Evolutionary conservation across 2,888 invertebrate genomes (phyloP).

Genomic region (Orthosia incerta): DNA sequence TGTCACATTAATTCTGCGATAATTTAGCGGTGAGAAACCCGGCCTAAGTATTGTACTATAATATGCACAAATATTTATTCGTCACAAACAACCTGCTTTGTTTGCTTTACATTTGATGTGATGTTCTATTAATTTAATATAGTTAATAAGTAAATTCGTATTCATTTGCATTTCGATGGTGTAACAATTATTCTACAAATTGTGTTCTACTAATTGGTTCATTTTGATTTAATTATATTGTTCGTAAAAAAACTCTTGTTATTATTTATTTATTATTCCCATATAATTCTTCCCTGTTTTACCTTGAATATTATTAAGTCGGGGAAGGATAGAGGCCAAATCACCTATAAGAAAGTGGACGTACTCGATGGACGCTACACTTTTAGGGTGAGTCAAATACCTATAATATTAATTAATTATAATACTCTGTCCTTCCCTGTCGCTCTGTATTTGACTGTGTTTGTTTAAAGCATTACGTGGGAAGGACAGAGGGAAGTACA

Average conservation of each 20-base stretch:
- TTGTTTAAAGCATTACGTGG: constrained; percentile 76
- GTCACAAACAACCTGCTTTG: constrained; percentile 60
- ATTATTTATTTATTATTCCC: constrained; percentile 75
- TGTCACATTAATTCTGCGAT: too few species aligned
- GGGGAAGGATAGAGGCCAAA: constrained; percentile 89
- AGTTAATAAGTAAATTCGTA: constrained; percentile 55
- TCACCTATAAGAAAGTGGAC: constrained; percentile 89
- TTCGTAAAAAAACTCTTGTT: constrained; percentile 74
- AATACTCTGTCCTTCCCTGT: constrained; percentile 92
- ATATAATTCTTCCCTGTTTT: constrained; percentile 84
- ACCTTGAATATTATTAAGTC: constrained; percentile 66
- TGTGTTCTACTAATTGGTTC: constrained; percentile 71
- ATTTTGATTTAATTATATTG: constrained; percentile 80
- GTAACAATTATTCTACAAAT: constrained; percentile 55
- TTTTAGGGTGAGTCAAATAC: constrained; percentile 87
- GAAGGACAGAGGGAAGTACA: constrained; percentile 85
- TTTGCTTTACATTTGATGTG: constrained; percentile 57
- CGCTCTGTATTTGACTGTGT: constrained; percentile 52
- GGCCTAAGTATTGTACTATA: constrained; percentile 36
- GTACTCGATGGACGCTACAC: constrained; percentile 83
- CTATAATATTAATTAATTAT: constrained; percentile 75
- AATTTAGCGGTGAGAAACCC: too few species aligned
- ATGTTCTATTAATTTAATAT: constrained; percentile 46
- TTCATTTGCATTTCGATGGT: constrained; percentile 56
- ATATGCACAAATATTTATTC: constrained; percentile 62